These are phyloP conservation scores for Cercocebus atys DNA, from an alignment of 2,113 vertebrate genomes.

Conservation along the genomic window DNA sequence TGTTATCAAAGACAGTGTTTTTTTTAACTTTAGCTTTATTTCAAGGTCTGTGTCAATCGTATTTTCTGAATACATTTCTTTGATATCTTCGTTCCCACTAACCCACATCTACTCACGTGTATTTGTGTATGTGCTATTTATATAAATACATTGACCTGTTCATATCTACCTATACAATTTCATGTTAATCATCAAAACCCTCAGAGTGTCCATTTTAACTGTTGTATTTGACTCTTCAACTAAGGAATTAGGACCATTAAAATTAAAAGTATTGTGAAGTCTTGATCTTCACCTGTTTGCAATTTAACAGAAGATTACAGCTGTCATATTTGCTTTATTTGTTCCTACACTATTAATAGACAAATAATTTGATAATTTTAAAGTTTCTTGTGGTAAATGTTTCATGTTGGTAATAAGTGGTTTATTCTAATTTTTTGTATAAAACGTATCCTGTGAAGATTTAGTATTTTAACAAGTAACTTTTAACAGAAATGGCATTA, in stretches of 20 bases:
- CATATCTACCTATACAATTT: neutral
- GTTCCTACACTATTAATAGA: neutral
- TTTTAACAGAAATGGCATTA: neutral
- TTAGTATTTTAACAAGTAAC: constrained; percentile 26
- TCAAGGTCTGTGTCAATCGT: constrained; percentile 68
- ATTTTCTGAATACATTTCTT: constrained; percentile 61
- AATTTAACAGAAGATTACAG: neutral
- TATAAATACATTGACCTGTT: neutral
- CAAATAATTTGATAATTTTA: constrained; percentile 55
- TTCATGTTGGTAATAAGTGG: neutral
- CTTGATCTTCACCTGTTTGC: neutral
- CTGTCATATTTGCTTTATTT: neutral
- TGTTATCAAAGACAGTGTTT: constrained; percentile 78
- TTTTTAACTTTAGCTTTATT: constrained; percentile 76
- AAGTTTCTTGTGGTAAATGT: constrained; percentile 54
- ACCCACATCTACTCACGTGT: neutral
- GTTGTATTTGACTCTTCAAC: neutral
- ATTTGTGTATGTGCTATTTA: neutral
- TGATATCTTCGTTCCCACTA: constrained; percentile 45
- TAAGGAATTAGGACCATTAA: neutral
- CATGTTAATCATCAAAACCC: constrained; percentile 34
- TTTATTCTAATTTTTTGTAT: neutral
- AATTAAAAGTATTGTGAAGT: constrained; percentile 5
- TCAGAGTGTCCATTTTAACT: neutral
- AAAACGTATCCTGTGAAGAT: neutral